phyloP scores from a whole-genome alignment of 1,140 invertebrate genomes.

The Drosophila bocqueti region DNA sequence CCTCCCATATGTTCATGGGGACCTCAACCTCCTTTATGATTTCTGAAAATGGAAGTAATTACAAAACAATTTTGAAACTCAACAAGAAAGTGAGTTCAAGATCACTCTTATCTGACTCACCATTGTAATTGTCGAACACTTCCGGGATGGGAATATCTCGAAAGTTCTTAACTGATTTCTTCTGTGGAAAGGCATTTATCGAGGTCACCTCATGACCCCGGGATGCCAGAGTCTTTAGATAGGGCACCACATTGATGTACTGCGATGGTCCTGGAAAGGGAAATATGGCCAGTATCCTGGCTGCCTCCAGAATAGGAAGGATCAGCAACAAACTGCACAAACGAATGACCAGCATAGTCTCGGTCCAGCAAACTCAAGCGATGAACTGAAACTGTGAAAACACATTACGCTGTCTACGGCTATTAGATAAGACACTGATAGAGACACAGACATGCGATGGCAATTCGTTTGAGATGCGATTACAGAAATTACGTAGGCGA shows the following conservation, averaged over 20 bases:
- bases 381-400: slow-evolving; percentile 38
- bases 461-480: slow-evolving; percentile 36
- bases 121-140: slow-evolving; percentile 55
- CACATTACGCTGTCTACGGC: not conserved
- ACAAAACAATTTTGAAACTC: not conserved
- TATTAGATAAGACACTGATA: slow-evolving; percentile 31
- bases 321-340: slow-evolving; percentile 30
- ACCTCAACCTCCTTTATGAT: slow-evolving; percentile 11
- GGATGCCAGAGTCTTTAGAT: slow-evolving; percentile 88
- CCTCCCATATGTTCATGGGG: slow-evolving; percentile 45
- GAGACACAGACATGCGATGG: slow-evolving; percentile 53
- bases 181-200: slow-evolving; percentile 88
- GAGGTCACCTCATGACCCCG: slow-evolving; percentile 90
- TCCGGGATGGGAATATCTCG: slow-evolving; percentile 58
- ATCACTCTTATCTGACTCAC: slow-evolving; percentile 19
- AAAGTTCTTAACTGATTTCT: slow-evolving; percentile 73
- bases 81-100: not conserved
- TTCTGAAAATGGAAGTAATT: not conserved
- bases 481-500: slow-evolving; percentile 33
- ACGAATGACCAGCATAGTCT: slow-evolving; percentile 25
- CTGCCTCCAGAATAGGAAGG: slow-evolving; percentile 35
- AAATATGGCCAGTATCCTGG: slow-evolving; percentile 72
- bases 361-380: not conserved
- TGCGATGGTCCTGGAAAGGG: slow-evolving; percentile 75
- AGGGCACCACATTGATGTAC: slow-evolving; percentile 78